phyloP scores from a whole-genome alignment of 1,140 invertebrate species.

The Brachionus calyciflorus region DNA sequence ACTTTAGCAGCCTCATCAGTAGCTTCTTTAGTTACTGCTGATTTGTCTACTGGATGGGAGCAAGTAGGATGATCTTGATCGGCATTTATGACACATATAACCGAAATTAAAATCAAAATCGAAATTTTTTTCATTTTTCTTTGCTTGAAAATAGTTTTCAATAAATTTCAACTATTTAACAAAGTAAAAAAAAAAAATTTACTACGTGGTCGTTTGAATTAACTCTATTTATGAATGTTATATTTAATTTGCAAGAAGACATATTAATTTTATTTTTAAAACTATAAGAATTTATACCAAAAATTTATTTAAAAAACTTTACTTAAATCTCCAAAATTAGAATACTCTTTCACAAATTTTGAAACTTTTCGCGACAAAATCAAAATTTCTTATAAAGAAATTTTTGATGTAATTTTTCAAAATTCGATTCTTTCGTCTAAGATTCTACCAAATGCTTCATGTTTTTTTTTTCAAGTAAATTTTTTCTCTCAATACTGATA shows the following conservation, averaged over 20 bases:
- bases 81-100: background rate
- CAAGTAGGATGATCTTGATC: constrained; percentile 20
- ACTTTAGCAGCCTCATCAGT: constrained; percentile 35
- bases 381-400: no score
- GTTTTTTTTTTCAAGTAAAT: no score
- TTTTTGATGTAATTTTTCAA: no score
- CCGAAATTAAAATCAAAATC: background rate
- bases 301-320: no score
- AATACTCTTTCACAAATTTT: no score
- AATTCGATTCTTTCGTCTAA: no score
- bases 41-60: constrained; percentile 34
- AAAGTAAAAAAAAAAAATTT: background rate
- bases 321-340: no score
- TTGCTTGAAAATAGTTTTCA: background rate
- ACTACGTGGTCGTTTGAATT: constrained; percentile 27
- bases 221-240: no score
- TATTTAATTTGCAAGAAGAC: background rate
- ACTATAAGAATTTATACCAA: no score
- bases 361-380: no score
- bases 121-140: constrained; percentile 36
- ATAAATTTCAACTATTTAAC: background rate
- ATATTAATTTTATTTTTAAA: background rate
- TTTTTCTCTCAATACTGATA: no score
- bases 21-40: constrained; percentile 43
- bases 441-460: no score